Percentiles rank a stretch among this genome's conserved stretches.
These are phyloP conservation scores for Parnassius glacialis DNA, from an alignment of 2,888 invertebrate genomes.

Conservation along the genomic window DNA sequence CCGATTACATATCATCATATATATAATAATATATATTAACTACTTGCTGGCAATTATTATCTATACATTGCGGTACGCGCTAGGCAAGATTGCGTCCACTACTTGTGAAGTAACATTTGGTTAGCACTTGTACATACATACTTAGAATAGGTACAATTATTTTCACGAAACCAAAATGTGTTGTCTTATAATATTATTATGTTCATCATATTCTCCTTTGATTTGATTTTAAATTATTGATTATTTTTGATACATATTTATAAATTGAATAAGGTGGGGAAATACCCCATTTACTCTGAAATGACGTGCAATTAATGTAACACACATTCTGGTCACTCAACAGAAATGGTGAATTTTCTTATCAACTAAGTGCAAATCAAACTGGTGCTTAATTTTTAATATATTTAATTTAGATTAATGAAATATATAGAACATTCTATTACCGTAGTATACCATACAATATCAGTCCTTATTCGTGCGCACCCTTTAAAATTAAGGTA, in stretches of 20 bases:
- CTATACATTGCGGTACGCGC: conserved; percentile 24
- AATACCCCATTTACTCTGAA: too few relatives aligned
- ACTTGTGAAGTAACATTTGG: not conserved
- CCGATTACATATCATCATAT: conserved; percentile 5
- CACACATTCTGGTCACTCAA: too few relatives aligned
- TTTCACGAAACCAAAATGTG: too few relatives aligned
- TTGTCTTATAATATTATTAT: too few relatives aligned
- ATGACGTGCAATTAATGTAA: too few relatives aligned
- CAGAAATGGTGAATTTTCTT: too few relatives aligned
- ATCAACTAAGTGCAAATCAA: conserved; percentile 14
- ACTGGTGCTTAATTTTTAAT: conserved; percentile 11
- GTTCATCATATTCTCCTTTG: too few relatives aligned
- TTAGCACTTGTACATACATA: not conserved
- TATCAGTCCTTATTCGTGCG: conserved; percentile 21
- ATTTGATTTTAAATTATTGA: too few relatives aligned
- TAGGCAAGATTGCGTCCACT: conserved; percentile 31
- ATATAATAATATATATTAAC: conserved; percentile 2
- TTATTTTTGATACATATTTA: too few relatives aligned
- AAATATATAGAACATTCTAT: conserved; percentile 15
- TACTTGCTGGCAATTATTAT: conserved; percentile 13
- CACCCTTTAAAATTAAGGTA: not conserved
- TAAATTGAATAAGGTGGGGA: too few relatives aligned
- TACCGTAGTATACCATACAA: conserved; percentile 8
- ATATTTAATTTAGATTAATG: conserved; percentile 20
- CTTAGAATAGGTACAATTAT: too few relatives aligned